phyloP scores from a whole-genome alignment of 2,797 vertebrate species.

The Synaphobranchus kaupii region DNA sequence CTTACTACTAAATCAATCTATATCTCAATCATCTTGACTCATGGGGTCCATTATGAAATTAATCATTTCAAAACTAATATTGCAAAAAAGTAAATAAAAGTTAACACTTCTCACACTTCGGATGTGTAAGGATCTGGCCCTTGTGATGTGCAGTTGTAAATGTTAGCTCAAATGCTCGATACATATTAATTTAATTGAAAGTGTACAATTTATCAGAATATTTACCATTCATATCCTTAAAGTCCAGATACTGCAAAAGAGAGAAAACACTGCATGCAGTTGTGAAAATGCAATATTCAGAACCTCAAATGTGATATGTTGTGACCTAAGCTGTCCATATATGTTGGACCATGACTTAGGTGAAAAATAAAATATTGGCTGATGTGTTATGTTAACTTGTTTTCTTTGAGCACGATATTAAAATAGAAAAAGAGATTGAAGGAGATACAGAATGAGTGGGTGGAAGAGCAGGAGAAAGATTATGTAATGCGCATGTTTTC shows the following conservation, averaged over 20 bases:
- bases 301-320: background rate
- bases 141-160: background rate
- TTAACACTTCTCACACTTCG: background rate
- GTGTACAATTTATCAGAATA: background rate
- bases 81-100: background rate
- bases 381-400: background rate
- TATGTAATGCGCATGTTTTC: background rate
- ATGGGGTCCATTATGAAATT: too few species aligned
- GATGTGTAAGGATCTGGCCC: background rate
- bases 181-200: too few species aligned
- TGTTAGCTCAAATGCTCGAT: too few species aligned
- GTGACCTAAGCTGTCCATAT: background rate
- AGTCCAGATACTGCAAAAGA: background rate
- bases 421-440: background rate
- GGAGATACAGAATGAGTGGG: background rate
- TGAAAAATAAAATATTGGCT: too few species aligned
- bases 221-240: background rate
- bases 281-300: background rate
- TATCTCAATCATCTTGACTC: too few species aligned
- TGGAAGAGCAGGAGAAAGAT: background rate
- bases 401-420: background rate
- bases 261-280: background rate
- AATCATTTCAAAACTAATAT: too few species aligned
- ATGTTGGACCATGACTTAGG: too few species aligned
- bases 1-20: too few species aligned